A percentile compares a stretch with the other conserved stretches of the same genome.
phyloP scores from a whole-genome alignment of 2,797 vertebrate genomes.

The Acomys russatus region DNA sequence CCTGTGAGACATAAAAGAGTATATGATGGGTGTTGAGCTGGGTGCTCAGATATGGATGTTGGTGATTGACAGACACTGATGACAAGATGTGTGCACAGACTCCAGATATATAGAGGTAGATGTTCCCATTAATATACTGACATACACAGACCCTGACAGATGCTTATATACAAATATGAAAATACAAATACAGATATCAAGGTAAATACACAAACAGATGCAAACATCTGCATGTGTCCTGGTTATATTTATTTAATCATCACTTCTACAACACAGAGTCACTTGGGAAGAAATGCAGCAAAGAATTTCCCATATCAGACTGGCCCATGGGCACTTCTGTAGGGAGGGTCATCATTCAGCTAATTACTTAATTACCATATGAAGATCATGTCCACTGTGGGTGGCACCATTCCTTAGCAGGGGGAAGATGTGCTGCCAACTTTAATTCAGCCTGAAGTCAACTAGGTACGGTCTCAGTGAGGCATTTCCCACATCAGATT shows the following conservation, averaged over 20 bases:
- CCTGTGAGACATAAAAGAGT: constrained; percentile 85
- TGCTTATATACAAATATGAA: neutral
- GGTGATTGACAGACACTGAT: neutral
- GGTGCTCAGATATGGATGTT: neutral
- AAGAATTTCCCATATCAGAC: neutral
- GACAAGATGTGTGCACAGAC: neutral
- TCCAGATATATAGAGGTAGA: neutral
- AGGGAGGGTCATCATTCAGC: neutral
- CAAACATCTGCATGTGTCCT: neutral
- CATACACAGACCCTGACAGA: neutral
- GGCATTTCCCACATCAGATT: neutral
- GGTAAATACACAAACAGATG: neutral
- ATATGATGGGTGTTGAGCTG: neutral
- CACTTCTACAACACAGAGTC: neutral
- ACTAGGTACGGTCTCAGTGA: neutral
- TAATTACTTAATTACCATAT: neutral
- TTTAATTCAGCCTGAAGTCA: neutral
- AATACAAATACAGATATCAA: neutral
- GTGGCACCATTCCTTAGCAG: neutral
- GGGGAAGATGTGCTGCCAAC: neutral
- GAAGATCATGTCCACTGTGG: neutral
- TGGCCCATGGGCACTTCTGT: neutral
- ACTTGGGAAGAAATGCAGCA: neutral
- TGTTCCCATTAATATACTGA: neutral
- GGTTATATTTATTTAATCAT: neutral